These are phyloP conservation scores for Apamea epomidion DNA, from an alignment of 2,888 invertebrate genomes.

Conservation along the genomic window DNA sequence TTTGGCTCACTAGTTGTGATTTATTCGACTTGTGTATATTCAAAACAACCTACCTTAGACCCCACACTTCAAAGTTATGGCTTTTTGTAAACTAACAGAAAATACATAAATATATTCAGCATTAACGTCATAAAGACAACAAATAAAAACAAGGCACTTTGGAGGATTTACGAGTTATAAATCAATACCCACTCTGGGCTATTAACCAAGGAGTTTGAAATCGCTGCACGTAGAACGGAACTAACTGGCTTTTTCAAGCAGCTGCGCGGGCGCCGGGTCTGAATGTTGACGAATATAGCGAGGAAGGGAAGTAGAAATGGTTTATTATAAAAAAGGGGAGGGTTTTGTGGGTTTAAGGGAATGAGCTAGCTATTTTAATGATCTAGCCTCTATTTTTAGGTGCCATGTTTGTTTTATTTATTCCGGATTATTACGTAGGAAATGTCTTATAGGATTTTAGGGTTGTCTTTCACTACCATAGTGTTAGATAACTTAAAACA, in stretches of 20 bases:
- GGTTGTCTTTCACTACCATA: background rate
- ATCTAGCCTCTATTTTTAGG: background rate
- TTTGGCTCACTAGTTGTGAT: background rate
- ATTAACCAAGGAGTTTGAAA: slow-evolving; percentile 60
- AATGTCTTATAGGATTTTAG: too few relatives aligned
- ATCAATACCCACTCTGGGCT: slow-evolving; percentile 70
- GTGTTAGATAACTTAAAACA: background rate
- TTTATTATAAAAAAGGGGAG: background rate
- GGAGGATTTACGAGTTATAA: slow-evolving; percentile 73
- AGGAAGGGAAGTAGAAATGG: background rate
- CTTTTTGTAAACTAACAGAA: slow-evolving; percentile 34
- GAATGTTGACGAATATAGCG: slow-evolving; percentile 11
- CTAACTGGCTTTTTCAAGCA: slow-evolving; percentile 47
- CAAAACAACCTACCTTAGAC: slow-evolving; percentile 1
- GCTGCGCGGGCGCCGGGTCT: slow-evolving; percentile 44
- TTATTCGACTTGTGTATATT: background rate
- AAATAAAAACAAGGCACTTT: slow-evolving; percentile 58
- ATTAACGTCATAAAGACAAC: slow-evolving; percentile 45
- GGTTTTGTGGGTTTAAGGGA: background rate
- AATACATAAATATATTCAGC: slow-evolving; percentile 46
- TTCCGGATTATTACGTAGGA: background rate
- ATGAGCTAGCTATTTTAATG: background rate
- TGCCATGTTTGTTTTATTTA: background rate
- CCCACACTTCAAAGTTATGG: slow-evolving; percentile 25
- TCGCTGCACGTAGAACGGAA: slow-evolving; percentile 62